Conservation (phyloP, 2,113 vertebrate species). For the Rhabdornis inornatus region DNA sequence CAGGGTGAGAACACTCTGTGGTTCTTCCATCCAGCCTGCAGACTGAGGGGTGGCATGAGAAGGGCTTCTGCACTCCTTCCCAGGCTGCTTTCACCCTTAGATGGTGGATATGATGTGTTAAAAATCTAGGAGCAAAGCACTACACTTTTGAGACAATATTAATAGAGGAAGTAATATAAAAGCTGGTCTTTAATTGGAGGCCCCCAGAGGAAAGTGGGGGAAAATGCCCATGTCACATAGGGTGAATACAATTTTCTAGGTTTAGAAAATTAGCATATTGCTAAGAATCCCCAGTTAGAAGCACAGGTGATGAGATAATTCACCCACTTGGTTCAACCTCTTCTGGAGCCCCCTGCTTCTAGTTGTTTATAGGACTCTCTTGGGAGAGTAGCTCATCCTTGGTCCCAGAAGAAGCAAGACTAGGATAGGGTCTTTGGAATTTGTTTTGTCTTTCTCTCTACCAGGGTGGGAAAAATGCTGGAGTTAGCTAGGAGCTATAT, state of each 20-base stretch:
- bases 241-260: fast-evolving
- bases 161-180: background rate
- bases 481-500: background rate
- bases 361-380: background rate
- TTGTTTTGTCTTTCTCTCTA: background rate
- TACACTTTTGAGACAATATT: background rate
- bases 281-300: background rate
- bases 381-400: background rate
- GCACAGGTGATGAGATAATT: background rate
- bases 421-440: background rate
- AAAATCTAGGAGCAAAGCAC: background rate
- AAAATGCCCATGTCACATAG: background rate
- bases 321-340: background rate
- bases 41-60: background rate
- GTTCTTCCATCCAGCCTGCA: background rate
- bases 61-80: background rate
- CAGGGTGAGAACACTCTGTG: background rate
- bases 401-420: background rate
- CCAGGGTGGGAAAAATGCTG: background rate
- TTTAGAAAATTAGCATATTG: background rate
- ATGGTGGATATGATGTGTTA: fast-evolving
- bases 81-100: background rate
- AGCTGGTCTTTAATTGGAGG: background rate
- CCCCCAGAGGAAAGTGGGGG: background rate
- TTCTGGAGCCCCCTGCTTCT: background rate